Conservation (phyloP, 2,113 vertebrate species). For the Peromyscus californicus region DNA sequence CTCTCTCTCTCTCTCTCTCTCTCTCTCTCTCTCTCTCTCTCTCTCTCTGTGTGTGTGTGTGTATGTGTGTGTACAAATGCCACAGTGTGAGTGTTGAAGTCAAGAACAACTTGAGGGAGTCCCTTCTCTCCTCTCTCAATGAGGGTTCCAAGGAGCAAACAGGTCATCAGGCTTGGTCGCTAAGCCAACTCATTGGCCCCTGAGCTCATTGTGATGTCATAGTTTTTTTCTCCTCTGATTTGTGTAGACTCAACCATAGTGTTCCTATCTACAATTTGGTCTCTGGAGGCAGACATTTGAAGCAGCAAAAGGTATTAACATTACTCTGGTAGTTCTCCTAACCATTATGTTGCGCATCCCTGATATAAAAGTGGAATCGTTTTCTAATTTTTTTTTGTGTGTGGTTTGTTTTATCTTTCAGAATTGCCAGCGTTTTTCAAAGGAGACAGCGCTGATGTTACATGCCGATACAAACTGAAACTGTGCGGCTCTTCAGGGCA, state of each 20-base stretch:
- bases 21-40: too few relatives aligned
- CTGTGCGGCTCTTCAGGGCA: background rate
- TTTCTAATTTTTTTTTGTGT: background rate
- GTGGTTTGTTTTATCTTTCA: background rate
- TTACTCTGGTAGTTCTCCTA: background rate
- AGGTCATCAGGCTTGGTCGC: background rate
- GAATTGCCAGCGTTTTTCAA: background rate
- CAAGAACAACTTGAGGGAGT: background rate
- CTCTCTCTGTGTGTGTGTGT: background rate
- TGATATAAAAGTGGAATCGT: constrained; percentile 10
- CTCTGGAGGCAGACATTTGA: constrained; percentile 5
- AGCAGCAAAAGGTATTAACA: constrained; percentile 38
- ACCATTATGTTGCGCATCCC: background rate
- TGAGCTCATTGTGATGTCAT: background rate
- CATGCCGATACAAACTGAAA: constrained; percentile 11
- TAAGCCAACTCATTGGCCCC: background rate
- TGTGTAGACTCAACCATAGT: constrained; percentile 6
- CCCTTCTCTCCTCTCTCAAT: background rate
- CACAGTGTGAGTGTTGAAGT: background rate
- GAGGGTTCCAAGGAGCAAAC: background rate
- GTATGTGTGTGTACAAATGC: too few relatives aligned
- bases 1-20: too few relatives aligned
- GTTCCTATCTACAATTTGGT: background rate
- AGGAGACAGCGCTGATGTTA: background rate
- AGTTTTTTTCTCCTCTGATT: constrained; percentile 40